Conservation (phyloP, 30 jellyfish, hydroid and myxozoan genomes). For the Rhopilema esculentum region DNA sequence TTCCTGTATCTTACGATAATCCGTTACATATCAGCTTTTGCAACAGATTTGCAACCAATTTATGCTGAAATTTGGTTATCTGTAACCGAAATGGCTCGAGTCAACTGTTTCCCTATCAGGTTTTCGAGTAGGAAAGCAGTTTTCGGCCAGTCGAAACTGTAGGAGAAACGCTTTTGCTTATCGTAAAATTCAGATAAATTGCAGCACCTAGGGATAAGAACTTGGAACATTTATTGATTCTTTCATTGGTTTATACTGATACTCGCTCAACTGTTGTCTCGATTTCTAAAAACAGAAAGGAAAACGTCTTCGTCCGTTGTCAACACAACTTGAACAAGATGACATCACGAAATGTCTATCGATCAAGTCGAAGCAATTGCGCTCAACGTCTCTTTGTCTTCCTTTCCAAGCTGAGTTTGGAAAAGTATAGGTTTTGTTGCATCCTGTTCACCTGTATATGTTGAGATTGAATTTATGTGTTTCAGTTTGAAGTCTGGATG, state of each 20-base stretch:
- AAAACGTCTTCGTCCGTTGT: not conserved
- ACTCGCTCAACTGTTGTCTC: no score
- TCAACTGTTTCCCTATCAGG: not conserved
- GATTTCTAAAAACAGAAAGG: not conserved
- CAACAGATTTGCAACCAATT: slow-evolving; percentile 1
- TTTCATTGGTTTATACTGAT: no score
- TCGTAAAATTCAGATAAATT: not conserved
- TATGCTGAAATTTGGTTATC: not conserved
- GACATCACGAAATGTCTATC: slow-evolving; percentile 14
- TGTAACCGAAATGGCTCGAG: not conserved
- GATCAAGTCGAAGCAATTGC: slow-evolving; percentile 55
- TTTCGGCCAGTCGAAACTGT: not conserved
- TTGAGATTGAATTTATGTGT: not conserved
- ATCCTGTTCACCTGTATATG: not conserved
- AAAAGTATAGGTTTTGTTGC: not conserved
- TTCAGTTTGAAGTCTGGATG: not conserved
- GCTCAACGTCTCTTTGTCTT: slow-evolving; percentile 36
- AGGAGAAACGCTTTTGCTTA: not conserved
- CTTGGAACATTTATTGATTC: not conserved
- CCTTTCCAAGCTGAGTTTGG: not conserved
- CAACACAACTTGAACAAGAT: not conserved
- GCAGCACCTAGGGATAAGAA: not conserved
- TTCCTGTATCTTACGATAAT: slow-evolving; percentile 1
- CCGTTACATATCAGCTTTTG: not conserved
- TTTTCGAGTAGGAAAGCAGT: not conserved